phyloP scores from a whole-genome alignment of 2,888 invertebrate genomes.

The Netelia virgata region DNA sequence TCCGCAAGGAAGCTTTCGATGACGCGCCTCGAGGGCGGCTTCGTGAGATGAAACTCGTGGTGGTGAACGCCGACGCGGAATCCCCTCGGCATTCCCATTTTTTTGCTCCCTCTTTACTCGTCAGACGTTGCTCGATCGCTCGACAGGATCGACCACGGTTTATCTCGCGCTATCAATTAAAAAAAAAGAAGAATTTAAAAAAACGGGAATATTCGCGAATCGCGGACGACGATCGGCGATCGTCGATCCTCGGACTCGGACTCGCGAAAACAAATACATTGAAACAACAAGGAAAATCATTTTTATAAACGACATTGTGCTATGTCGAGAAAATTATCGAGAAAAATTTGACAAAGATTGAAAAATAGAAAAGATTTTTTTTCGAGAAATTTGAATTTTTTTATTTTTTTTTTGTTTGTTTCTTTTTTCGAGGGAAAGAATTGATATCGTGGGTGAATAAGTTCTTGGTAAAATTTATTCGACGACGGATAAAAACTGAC shows the following conservation, averaged over 20 bases:
- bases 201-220: neutral
- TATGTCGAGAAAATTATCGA: neutral
- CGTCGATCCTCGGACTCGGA: slow-evolving; percentile 37
- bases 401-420: neutral
- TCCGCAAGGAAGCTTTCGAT: slow-evolving; percentile 38
- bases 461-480: too few species aligned
- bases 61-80: slow-evolving; percentile 44
- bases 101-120: neutral
- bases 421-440: neutral
- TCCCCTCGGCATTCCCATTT: neutral
- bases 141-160: slow-evolving; percentile 28
- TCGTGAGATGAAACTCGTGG: slow-evolving; percentile 63
- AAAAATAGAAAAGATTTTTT: too few species aligned
- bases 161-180: neutral
- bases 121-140: slow-evolving; percentile 68
- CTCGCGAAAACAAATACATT: neutral
- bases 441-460: too few species aligned
- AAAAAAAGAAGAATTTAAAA: neutral
- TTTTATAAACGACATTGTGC: too few species aligned
- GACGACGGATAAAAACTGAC: too few species aligned
- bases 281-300: neutral
- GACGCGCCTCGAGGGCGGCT: slow-evolving; percentile 46
- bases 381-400: too few species aligned
- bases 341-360: too few species aligned
- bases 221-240: slow-evolving; percentile 47